Evolutionary conservation across 2,797 vertebrate species (phyloP).

Genomic region (Sandelia bainsii): DNA sequence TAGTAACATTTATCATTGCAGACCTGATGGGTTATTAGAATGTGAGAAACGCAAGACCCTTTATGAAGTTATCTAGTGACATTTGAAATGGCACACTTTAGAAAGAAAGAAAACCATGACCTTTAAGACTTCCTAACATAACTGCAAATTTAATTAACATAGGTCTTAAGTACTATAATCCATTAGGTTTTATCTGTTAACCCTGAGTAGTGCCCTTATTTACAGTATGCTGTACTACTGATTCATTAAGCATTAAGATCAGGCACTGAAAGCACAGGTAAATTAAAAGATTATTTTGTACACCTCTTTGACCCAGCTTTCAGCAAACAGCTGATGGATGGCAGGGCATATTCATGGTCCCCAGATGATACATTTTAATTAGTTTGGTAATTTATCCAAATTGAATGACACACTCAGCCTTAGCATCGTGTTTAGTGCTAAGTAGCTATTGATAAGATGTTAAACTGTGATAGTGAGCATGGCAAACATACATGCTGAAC

Average conservation of each 20-base stretch:
- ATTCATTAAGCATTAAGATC: neutral
- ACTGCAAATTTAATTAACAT: neutral
- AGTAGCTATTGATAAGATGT: too few species aligned
- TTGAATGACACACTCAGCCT: too few species aligned
- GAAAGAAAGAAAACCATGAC: conserved; percentile 11
- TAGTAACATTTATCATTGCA: neutral
- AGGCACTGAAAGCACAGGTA: neutral
- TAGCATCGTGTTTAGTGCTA: too few species aligned
- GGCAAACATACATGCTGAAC: too few species aligned
- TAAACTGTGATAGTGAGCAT: too few species aligned
- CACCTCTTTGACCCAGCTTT: neutral
- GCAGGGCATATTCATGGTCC: neutral
- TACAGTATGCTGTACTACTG: neutral
- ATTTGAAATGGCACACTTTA: conserved; percentile 16
- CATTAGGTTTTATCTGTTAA: neutral
- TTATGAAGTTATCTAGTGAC: conserved; percentile 16
- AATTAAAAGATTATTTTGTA: neutral
- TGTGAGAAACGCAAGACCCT: neutral
- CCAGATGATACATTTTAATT: neutral
- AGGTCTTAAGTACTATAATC: neutral
- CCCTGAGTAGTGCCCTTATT: neutral
- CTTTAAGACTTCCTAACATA: conserved; percentile 6
- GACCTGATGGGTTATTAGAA: neutral
- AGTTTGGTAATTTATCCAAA: neutral
- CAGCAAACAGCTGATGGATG: too few species aligned